Evolutionary conservation across 2,113 vertebrate genomes (phyloP).

Genomic region (Oceanites oceanicus): DNA sequence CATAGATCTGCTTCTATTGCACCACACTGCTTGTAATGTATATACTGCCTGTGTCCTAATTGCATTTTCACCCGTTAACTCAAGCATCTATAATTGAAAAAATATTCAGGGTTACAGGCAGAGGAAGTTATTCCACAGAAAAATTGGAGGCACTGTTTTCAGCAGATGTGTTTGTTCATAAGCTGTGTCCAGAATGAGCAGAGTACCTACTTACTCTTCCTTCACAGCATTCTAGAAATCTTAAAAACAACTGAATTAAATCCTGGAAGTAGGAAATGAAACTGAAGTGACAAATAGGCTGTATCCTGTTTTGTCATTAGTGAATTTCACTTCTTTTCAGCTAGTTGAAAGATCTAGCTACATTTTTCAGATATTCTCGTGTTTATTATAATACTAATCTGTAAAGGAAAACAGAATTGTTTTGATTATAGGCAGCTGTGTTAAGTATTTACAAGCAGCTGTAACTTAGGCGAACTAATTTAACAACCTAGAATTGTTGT

Average conservation of each 20-base stretch:
- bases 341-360: background rate
- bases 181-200: background rate
- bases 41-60: background rate
- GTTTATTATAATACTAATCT: slow-evolving; percentile 1
- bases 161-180: background rate
- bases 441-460: slow-evolving; percentile 55
- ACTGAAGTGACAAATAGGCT: background rate
- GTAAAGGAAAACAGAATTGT: background rate
- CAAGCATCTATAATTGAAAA: background rate
- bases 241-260: background rate
- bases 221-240: background rate
- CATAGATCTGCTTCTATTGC: background rate
- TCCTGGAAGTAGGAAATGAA: slow-evolving; percentile 14
- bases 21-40: background rate
- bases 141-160: background rate
- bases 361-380: background rate
- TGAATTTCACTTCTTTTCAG: background rate
- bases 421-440: background rate
- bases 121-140: background rate
- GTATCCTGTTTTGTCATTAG: background rate
- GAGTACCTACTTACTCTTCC: background rate
- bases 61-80: background rate
- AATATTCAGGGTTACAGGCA: background rate
- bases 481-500: slow-evolving; percentile 2
- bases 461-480: slow-evolving; percentile 54